phyloP scores from a whole-genome alignment of 2,888 invertebrate species.

The Lordiphosa fenestrarum region DNA sequence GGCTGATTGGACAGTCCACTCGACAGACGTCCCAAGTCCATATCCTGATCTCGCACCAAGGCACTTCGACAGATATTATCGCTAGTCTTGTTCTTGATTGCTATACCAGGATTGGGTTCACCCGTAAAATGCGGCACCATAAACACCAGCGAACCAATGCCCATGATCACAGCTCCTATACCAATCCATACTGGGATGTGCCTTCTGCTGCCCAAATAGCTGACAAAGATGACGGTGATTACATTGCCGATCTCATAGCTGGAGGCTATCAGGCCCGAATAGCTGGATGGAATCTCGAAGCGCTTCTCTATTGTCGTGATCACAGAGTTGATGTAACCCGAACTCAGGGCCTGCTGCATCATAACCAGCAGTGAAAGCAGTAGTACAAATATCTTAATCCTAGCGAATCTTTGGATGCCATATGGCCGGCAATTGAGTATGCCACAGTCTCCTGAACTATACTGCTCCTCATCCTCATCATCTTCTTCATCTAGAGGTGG shows the following conservation, averaged over 20 bases:
- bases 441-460: slow-evolving; percentile 88
- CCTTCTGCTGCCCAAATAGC: slow-evolving; percentile 94
- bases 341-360: slow-evolving; percentile 93
- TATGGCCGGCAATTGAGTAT: slow-evolving; percentile 92
- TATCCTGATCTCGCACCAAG: slow-evolving; percentile 87
- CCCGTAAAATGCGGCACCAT: slow-evolving; percentile 95
- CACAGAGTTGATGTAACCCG: slow-evolving; percentile 96
- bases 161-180: slow-evolving; percentile 95
- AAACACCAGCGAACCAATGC: slow-evolving; percentile 94
- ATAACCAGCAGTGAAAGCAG: slow-evolving; percentile 94
- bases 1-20: slow-evolving; percentile 86
- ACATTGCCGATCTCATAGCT: slow-evolving; percentile 98
- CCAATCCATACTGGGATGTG: slow-evolving; percentile 98
- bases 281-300: slow-evolving; percentile 95
- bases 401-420: slow-evolving; percentile 92
- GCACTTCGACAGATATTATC: slow-evolving; percentile 91
- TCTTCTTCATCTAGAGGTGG: slow-evolving; percentile 48
- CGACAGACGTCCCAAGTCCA: slow-evolving; percentile 86
- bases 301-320: slow-evolving; percentile 98
- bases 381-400: slow-evolving; percentile 95
- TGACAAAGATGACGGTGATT: slow-evolving; percentile 96
- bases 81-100: slow-evolving; percentile 85
- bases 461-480: slow-evolving; percentile 86
- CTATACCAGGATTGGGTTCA: slow-evolving; percentile 87
- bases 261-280: slow-evolving; percentile 95